These are phyloP conservation scores for Nothocercus nigrocapillus DNA, from an alignment of 2,113 vertebrate species.

Conservation along the genomic window DNA sequence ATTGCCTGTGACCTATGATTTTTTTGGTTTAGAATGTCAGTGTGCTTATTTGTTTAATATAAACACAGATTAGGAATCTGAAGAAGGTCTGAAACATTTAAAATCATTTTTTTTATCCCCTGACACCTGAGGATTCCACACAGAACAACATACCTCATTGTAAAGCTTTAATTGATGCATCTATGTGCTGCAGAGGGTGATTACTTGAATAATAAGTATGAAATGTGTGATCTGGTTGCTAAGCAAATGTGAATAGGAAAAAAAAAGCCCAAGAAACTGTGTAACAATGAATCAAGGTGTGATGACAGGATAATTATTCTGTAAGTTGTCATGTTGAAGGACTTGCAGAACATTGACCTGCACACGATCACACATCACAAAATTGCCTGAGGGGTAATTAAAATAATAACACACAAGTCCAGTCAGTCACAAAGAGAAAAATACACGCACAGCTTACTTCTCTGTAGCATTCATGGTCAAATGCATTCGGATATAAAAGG, in stretches of 20 bases:
- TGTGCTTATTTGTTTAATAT: slow-evolving; percentile 24
- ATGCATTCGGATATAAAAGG: slow-evolving; percentile 32
- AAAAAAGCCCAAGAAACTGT: slow-evolving; percentile 52
- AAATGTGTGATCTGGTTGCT: slow-evolving; percentile 62
- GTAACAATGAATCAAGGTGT: slow-evolving; percentile 67
- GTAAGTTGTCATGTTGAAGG: slow-evolving; percentile 68
- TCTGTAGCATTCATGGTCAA: background rate
- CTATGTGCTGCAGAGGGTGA: slow-evolving; percentile 54
- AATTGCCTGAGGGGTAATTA: slow-evolving; percentile 74
- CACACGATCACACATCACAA: slow-evolving; percentile 38
- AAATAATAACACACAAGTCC: slow-evolving; percentile 45
- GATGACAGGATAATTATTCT: slow-evolving; percentile 67
- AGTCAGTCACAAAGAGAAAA: slow-evolving; percentile 26
- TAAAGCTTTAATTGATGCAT: slow-evolving; percentile 66
- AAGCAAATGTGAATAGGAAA: slow-evolving; percentile 57
- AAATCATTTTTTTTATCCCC: slow-evolving; percentile 59
- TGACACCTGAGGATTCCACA: slow-evolving; percentile 54
- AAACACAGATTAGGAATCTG: slow-evolving; percentile 51
- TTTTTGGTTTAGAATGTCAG: slow-evolving; percentile 53
- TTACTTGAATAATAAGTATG: slow-evolving; percentile 65
- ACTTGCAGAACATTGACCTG: slow-evolving; percentile 67
- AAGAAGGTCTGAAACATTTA: slow-evolving; percentile 23
- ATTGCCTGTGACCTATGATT: slow-evolving; percentile 29
- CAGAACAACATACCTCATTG: slow-evolving; percentile 55
- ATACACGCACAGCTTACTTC: background rate